These are phyloP conservation scores for Penelope pileata DNA, from an alignment of 2,113 vertebrate genomes.

Conservation along the genomic window DNA sequence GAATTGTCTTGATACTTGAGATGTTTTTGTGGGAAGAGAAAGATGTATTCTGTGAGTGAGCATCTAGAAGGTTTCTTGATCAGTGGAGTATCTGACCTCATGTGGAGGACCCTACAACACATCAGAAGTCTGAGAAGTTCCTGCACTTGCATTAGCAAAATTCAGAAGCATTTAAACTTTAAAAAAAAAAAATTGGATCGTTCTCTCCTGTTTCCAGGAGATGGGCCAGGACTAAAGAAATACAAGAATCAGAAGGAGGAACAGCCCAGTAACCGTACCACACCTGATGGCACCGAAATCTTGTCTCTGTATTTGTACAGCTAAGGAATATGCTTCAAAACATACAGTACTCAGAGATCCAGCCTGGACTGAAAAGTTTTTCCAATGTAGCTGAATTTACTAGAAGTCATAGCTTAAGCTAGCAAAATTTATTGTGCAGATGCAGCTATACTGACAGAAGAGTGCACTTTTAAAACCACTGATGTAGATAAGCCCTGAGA, in stretches of 20 bases:
- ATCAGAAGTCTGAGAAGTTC: neutral
- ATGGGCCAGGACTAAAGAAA: neutral
- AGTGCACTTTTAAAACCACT: slow-evolving; percentile 53
- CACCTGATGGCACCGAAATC: neutral
- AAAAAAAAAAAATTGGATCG: neutral
- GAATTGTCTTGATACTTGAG: neutral
- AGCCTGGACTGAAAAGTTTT: neutral
- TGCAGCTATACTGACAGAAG: slow-evolving; percentile 37
- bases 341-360: neutral
- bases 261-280: neutral
- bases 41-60: neutral
- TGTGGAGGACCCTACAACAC: fast-evolving
- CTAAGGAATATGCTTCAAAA: neutral
- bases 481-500: slow-evolving; percentile 61
- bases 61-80: neutral
- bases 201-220: neutral
- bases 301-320: neutral
- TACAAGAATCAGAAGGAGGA: neutral
- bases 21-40: neutral
- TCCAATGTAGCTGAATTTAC: slow-evolving; percentile 22
- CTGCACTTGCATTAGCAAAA: neutral
- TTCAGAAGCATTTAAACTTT: neutral
- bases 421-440: slow-evolving; percentile 59
- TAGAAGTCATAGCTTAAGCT: slow-evolving; percentile 49
- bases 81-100: neutral